Evolutionary conservation across 2,113 vertebrate species (phyloP).

Genomic region (Phrynocephalus versicolor): DNA sequence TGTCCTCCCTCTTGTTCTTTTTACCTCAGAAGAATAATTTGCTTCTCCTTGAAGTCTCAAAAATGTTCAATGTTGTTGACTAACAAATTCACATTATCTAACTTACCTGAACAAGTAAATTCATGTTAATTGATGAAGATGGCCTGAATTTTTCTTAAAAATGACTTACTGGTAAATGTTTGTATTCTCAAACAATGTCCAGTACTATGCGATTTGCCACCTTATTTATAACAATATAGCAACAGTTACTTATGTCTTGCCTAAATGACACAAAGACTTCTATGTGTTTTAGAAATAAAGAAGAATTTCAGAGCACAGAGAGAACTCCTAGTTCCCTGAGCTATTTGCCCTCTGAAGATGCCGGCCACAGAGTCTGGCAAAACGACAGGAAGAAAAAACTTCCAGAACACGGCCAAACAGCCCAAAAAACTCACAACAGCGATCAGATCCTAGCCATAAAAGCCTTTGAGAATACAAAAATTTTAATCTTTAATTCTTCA

Average conservation of each 20-base stretch:
- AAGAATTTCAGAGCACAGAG: too few relatives aligned
- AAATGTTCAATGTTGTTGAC: not conserved
- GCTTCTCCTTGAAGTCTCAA: not conserved
- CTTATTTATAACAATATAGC: too few relatives aligned
- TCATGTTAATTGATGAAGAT: not conserved
- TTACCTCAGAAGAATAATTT: too few relatives aligned
- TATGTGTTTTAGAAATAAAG: not conserved
- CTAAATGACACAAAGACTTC: not conserved
- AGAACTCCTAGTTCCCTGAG: too few relatives aligned
- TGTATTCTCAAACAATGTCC: not conserved
- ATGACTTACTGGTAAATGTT: not conserved
- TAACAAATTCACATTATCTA: not conserved
- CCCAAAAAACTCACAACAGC: too few relatives aligned
- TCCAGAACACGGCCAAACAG: too few relatives aligned
- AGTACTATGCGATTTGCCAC: not conserved
- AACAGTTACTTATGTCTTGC: not conserved
- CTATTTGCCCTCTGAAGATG: too few relatives aligned
- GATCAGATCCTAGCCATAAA: too few relatives aligned
- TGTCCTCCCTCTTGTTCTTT: not conserved
- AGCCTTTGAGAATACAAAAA: too few relatives aligned
- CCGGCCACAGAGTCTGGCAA: too few relatives aligned
- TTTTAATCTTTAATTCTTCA: not conserved
- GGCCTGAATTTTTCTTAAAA: not conserved
- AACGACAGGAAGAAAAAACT: too few relatives aligned
- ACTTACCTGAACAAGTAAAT: not conserved